These are phyloP conservation scores for Epirrhoe tristata DNA, from an alignment of 2,888 invertebrate genomes.

Conservation along the genomic window DNA sequence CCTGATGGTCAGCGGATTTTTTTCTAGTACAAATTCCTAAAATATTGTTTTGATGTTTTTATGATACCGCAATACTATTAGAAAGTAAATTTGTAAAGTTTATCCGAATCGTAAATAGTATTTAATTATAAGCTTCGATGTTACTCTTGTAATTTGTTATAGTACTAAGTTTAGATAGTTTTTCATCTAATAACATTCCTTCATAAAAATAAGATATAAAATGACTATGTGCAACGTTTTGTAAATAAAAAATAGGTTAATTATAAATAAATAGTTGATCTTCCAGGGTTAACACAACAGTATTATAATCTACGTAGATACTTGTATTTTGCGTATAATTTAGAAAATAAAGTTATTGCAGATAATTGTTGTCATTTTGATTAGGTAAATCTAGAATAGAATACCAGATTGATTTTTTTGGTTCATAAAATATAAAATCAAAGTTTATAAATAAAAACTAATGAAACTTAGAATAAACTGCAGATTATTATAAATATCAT, in stretches of 20 bases:
- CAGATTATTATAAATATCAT: not conserved
- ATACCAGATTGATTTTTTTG: not conserved
- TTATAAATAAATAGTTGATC: not conserved
- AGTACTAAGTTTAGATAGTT: slow-evolving; percentile 28
- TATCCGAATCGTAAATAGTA: slow-evolving; percentile 28
- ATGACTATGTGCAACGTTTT: slow-evolving; percentile 10
- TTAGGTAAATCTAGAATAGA: slow-evolving; percentile 1
- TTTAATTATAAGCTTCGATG: slow-evolving; percentile 22
- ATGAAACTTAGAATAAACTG: not conserved
- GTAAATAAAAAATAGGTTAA: slow-evolving; percentile 22
- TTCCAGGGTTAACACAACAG: not conserved
- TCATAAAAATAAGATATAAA: slow-evolving; percentile 3
- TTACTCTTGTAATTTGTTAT: slow-evolving; percentile 28
- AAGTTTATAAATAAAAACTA: not conserved
- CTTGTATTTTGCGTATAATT: not conserved
- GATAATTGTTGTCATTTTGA: not conserved
- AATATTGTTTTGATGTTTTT: slow-evolving; percentile 10
- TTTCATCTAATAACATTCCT: slow-evolving; percentile 22
- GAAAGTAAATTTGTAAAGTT: slow-evolving; percentile 47
- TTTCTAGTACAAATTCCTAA: slow-evolving; percentile 15
- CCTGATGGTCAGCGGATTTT: slow-evolving; percentile 21
- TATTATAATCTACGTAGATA: slow-evolving; percentile 7
- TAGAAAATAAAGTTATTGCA: slow-evolving; percentile 5
- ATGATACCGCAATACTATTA: slow-evolving; percentile 39
- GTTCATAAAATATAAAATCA: not conserved